Evolutionary conservation across 2,797 vertebrate genomes (phyloP), one percentile per base, ranked within the genome.

Genomic region (Xerus rutilus): DNA sequence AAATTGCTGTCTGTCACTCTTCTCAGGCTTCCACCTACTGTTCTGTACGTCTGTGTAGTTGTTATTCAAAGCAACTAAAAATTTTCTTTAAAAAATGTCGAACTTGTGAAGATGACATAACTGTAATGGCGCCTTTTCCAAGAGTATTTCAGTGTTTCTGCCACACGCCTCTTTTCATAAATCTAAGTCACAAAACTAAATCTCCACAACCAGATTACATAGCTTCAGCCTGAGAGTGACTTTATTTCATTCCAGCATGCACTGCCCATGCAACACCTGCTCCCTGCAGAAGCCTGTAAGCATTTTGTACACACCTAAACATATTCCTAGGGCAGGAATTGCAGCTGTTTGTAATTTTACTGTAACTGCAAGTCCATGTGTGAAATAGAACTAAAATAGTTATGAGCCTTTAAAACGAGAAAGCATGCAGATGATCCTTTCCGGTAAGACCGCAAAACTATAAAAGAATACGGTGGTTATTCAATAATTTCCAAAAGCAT

Each of bases 341-440:
- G 43, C 87, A 97, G 95, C 91, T 97, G 91, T 95, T 95, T 94
- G 76, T 83, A 83, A 97, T 91, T 96, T 95, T 91, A 89, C 45
- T 77, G 64, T 93, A 92, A 82, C 39, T 94, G 23, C 93, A 89
- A 93, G 89, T 35, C 25, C 13, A 1, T 83, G 62, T 95, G 64
- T 94, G 64, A 90, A 86, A 78, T 52, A 72, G 81, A 30, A n/a
- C 35, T 49, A 4, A 88, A 59, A 90, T 39, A 89, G 21, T 94
- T 97, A 73, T 79, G 35, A 97, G 18, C 59, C 77, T 70, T 92
- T 91, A 96, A 96, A 83, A 94, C 88, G 78, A 89, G 17, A 18
- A 23, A 70, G 88, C 93, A 92, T 83, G 7, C 9, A 89, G 95
- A 96, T 52, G 20, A 94, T 82, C 25, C 30, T 96, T 96, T 95